These are phyloP conservation scores for Paratilapia polleni DNA, from an alignment of 2,113 vertebrate genomes.

Conservation along the genomic window DNA sequence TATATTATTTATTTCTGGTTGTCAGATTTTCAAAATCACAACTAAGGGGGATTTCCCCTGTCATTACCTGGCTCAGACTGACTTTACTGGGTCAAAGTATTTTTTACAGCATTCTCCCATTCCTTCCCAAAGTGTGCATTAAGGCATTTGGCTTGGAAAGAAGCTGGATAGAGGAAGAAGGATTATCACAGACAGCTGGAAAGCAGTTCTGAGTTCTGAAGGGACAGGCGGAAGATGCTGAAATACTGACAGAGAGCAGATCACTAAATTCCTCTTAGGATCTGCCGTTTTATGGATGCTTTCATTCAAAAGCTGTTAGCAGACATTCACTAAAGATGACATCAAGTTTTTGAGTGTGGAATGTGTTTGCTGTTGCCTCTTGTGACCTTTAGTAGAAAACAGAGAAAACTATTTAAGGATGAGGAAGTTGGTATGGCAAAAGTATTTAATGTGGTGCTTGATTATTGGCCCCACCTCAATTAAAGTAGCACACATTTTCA, in stretches of 20 bases:
- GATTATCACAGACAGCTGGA: conserved; percentile 19
- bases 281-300: not conserved
- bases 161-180: not conserved
- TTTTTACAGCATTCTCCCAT: not conserved
- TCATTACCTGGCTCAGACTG: not conserved
- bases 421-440: not conserved
- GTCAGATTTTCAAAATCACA: not conserved
- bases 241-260: not conserved
- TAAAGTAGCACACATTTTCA: not conserved
- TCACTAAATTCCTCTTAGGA: not conserved
- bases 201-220: conserved; percentile 1
- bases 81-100: not conserved
- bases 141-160: conserved; percentile 22
- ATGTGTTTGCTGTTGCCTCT: not conserved
- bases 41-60: not conserved
- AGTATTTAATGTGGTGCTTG: not conserved
- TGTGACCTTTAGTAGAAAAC: not conserved
- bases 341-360: not conserved
- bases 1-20: not conserved
- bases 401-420: not conserved
- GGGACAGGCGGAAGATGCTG: not conserved
- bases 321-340: not conserved
- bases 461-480: not conserved
- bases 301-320: not conserved
- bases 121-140: not conserved